Base-by-base conservation (phyloP, 1,140 invertebrate genomes). In the Eciton burchellii region DNA sequence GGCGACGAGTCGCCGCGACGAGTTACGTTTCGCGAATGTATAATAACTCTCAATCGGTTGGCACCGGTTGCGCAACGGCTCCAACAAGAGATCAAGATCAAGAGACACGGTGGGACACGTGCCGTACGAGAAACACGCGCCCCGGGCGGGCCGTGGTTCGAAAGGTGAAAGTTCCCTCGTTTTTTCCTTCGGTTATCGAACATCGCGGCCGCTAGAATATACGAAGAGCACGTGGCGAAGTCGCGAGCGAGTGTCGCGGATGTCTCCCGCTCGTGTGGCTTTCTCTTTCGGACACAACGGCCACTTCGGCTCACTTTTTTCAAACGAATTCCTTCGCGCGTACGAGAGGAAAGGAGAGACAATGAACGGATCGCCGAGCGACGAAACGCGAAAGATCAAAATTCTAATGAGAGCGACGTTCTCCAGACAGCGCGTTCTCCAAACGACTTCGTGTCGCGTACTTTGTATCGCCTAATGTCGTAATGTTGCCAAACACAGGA, bases 81-180 rank as follows among this genome's bases (percentile, higher is more conserved):
- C 8, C 68, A 76, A 84, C 21, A 41, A 87, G 70, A 81, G 85
- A 87, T 84, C 82, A 81, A 84, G 70, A 87, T 84, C 85, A 71
- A 81, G 82, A 74, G 72, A 57, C 24, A 21, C 2, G n/a, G 29
- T 35, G 26, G 2, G n/a, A 60, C 45, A 57, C 81, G 43, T 41
- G 11, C 21, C 49, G 29, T 29, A 57, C 60, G 19, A 65, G 60
- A 77, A 70, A 29, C n/a, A 29, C 14, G 11, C 24, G 76, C 77
- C 82, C 62, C 63, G 81, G 35, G 65, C 54, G 70, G 54, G 70
- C 70, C 60, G 54, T 21, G 66, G n/a, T 74, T 81, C 76, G 76
- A 84, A 89, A 84, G 87, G 89, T 91, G 90, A 92, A 91, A 92
- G 90, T 90, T 91, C 90, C 88, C 35, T 35, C 35, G 2, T 35